These are phyloP conservation scores for Xanthia togata DNA, from an alignment of 2,888 invertebrate species.

Conservation along the genomic window DNA sequence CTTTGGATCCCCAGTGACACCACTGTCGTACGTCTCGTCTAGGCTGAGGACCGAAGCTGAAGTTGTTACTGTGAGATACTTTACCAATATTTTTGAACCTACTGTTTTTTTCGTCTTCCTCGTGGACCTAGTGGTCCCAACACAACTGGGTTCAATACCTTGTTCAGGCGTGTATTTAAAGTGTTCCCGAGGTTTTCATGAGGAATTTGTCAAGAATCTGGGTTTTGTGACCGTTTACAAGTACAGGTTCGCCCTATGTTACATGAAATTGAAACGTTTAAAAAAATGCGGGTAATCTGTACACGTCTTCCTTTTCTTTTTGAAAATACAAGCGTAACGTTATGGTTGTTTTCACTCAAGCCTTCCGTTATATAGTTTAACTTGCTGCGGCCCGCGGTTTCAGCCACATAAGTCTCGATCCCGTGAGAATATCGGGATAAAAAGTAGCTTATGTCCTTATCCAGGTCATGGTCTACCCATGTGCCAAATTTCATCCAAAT, in stretches of 20 bases:
- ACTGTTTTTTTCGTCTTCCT: background rate
- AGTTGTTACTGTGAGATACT: slow-evolving; percentile 73
- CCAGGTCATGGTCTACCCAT: too few relatives aligned
- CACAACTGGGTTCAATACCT: background rate
- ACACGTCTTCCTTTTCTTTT: background rate
- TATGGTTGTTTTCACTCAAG: background rate
- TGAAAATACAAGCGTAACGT: background rate
- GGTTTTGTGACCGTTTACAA: background rate
- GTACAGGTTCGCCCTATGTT: background rate
- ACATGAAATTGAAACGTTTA: background rate
- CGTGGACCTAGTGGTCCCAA: background rate
- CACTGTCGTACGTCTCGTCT: slow-evolving; percentile 78
- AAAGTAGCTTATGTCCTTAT: too few relatives aligned
- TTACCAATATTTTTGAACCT: background rate
- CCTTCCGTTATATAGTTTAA: background rate
- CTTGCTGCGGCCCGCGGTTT: too few relatives aligned
- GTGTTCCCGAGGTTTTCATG: background rate
- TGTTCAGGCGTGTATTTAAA: background rate
- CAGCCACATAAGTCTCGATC: too few relatives aligned
- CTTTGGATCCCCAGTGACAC: slow-evolving; percentile 73
- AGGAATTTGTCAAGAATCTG: background rate
- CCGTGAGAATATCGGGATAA: too few relatives aligned
- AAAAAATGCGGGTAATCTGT: background rate
- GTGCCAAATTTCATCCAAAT: too few relatives aligned
- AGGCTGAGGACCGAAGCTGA: slow-evolving; percentile 76